Conservation (phyloP, 2,888 invertebrate genomes). For the Mythimna impura region DNA sequence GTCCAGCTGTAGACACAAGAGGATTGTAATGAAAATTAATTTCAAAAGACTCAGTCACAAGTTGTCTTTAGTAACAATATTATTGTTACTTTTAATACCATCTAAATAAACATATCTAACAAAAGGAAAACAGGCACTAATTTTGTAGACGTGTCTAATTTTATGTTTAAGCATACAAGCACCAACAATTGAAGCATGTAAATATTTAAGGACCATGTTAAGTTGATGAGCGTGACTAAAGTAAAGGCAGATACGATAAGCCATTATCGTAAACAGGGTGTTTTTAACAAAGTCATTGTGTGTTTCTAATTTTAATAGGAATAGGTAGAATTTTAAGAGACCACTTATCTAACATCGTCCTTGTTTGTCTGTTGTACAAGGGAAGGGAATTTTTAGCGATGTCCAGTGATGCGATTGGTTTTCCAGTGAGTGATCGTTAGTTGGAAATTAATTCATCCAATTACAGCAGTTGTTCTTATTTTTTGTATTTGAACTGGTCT, state of each 20-base stretch:
- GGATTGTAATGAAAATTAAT: not conserved
- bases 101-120: conserved; percentile 1
- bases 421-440: no score
- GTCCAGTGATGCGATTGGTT: no score
- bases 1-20: not conserved
- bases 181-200: conserved; percentile 20
- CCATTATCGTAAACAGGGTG: conserved; percentile 7
- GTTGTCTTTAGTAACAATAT: not conserved
- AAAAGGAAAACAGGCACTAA: conserved; percentile 2
- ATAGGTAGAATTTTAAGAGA: not conserved
- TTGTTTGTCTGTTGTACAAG: not conserved
- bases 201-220: conserved; percentile 28
- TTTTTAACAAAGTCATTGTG: conserved; percentile 4
- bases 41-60: not conserved
- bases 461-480: not conserved
- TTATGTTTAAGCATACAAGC: conserved; percentile 12
- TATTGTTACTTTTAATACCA: not conserved
- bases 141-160: conserved; percentile 47
- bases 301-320: conserved; percentile 4
- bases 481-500: not conserved
- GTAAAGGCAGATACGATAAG: conserved; percentile 22
- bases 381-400: no score
- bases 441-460: no score
- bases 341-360: not conserved
- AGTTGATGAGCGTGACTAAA: conserved; percentile 38